These are phyloP conservation scores for Lepidurus apus DNA, from an alignment of 1,140 invertebrate genomes.

Conservation along the genomic window DNA sequence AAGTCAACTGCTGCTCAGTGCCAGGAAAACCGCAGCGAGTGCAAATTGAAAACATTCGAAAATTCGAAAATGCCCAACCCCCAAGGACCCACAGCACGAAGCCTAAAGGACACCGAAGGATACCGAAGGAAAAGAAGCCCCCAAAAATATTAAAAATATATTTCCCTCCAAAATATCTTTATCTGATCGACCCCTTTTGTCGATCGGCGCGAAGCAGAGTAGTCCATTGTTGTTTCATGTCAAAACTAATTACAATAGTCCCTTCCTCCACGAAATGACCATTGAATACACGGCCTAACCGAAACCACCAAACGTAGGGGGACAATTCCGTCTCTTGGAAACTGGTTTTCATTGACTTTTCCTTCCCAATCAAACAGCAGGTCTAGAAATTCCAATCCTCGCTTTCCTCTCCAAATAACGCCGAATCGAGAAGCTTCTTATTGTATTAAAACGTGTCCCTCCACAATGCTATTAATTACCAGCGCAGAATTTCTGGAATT, in stretches of 20 bases:
- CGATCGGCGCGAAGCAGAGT: neutral
- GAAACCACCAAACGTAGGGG: no score
- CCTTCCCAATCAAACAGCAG: slow-evolving; percentile 1
- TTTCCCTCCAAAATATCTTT: neutral
- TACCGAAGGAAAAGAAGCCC: neutral
- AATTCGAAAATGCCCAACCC: neutral
- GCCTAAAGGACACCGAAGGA: no score
- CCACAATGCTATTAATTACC: neutral
- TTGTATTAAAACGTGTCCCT: slow-evolving; percentile 1
- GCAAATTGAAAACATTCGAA: neutral
- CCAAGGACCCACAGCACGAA: neutral
- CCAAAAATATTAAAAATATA: neutral
- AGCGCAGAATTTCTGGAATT: neutral
- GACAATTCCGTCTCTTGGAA: neutral
- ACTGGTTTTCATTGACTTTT: neutral
- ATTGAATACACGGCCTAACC: no score
- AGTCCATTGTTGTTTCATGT: neutral
- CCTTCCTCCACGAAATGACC: neutral
- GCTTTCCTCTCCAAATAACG: neutral
- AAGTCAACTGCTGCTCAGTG: neutral
- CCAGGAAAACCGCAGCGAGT: neutral
- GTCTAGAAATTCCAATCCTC: neutral
- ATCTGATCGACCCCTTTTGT: neutral
- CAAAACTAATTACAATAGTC: neutral
- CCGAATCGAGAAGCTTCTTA: neutral